Base-by-base conservation (phyloP, 2,888 invertebrate species). In the Hanleya hanleyi region DNA sequence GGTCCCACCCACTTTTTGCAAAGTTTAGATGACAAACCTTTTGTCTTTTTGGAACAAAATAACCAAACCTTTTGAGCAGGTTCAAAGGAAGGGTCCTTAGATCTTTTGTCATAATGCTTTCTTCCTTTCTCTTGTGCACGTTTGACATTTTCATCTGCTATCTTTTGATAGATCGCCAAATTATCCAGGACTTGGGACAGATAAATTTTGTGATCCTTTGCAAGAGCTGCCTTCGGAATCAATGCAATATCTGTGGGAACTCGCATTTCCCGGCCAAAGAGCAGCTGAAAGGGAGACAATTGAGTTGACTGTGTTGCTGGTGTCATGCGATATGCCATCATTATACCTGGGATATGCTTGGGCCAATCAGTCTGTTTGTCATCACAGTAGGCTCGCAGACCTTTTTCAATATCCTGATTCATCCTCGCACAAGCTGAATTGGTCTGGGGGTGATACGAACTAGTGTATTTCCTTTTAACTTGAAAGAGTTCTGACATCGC, bases 401-500 rank as follows among this genome's bases (percentile, higher is more conserved):
- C 38, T 72, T 73, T 62, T 32, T 22, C 69, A 32, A 75, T 62
- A 18, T 29, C 33, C 12, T 7, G 7, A 57, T 75, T 75, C 51
- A 57, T 51, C 32, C 62, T 57, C 38, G 71, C 75, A n/a, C 47
- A 62, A 35, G 50, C 36, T 33, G 62, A 35, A 66, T 75, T 75
- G 6, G 61, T 71, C 36, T 51, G 50, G 22, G 75, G 75, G 33
- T 71, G 71, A 32, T 75, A 72, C 9, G 69, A 57, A 18, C 51
- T 64, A 18, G 75, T 75, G 18, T 47, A 38, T 18, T 65, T 33
- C 47, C 69, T 49, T 29, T 64, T 69, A 6, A 75, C 73, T 22
- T 75, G 37, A 38, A 75, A 75, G 9, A 72, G 38, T 51, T 73
- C 72, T 73, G 72, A 73, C 15, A 73, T 38, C 50, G 75, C 69